Conservation (phyloP, 2,113 vertebrate species). For the Mesocricetus auratus region DNA sequence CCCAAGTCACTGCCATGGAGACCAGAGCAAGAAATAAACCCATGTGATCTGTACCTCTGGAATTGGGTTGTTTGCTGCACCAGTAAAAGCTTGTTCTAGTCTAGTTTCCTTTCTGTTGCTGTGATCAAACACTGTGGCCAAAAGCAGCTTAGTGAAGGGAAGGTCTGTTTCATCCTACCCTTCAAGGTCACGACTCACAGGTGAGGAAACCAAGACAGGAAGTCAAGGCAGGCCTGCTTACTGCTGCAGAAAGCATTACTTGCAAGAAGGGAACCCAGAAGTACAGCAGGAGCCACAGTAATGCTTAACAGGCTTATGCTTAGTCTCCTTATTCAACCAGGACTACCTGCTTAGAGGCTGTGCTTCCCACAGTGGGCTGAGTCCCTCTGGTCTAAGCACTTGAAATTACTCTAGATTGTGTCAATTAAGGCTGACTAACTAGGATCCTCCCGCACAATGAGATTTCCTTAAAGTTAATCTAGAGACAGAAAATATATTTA, state of each 20-base stretch:
- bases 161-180: background rate
- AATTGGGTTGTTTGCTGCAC: background rate
- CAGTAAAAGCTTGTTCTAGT: background rate
- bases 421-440: background rate
- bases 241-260: background rate
- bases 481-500: background rate
- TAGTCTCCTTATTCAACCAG: background rate
- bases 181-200: background rate
- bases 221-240: background rate
- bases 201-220: background rate
- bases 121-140: too few species aligned
- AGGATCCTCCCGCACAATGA: background rate
- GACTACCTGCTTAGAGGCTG: too few species aligned
- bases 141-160: background rate
- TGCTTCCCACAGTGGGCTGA: too few species aligned
- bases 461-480: constrained; percentile 28
- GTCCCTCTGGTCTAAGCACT: background rate
- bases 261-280: background rate
- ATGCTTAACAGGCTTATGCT: background rate
- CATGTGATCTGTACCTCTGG: background rate
- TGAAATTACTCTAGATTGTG: background rate
- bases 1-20: background rate
- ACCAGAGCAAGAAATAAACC: background rate
- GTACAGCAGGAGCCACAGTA: background rate
- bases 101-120: background rate